A percentile compares a stretch with the other conserved stretches of the same genome.
Conservation (phyloP, 2,888 invertebrate species). For the Pycnomerus fuliginosus region DNA sequence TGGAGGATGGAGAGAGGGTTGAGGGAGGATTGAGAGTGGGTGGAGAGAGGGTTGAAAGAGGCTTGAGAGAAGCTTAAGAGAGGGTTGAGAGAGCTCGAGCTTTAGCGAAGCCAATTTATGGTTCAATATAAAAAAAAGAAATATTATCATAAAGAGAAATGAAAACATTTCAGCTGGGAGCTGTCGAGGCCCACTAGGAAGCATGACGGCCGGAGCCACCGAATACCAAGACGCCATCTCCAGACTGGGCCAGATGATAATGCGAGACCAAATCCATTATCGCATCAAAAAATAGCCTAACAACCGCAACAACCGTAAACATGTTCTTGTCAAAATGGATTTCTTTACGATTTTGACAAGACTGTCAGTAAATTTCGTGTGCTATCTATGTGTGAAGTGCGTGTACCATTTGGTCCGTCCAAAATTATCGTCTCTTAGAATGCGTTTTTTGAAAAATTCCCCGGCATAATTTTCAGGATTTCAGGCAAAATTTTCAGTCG, state of each 20-base stretch:
- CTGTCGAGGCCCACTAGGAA: constrained; percentile 28
- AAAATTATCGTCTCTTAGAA: constrained; percentile 5
- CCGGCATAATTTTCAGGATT: constrained; percentile 1
- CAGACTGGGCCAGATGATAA: constrained; percentile 62
- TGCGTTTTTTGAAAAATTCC: constrained; percentile 1
- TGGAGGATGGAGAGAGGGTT: too few species aligned
- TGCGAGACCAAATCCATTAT: constrained; percentile 59
- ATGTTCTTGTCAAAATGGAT: constrained; percentile 35
- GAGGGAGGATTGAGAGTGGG: too few species aligned
- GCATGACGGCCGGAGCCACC: constrained; percentile 48
- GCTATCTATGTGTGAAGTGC: constrained; percentile 28
- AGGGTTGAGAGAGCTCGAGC: too few species aligned
- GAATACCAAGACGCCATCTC: constrained; percentile 67
- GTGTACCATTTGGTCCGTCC: neutral
- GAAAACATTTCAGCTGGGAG: constrained; percentile 37
- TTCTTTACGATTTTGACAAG: constrained; percentile 40
- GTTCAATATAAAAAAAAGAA: too few species aligned
- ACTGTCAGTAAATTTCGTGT: constrained; percentile 42
- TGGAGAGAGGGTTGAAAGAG: too few species aligned
- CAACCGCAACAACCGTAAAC: neutral
- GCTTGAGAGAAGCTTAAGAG: too few species aligned
- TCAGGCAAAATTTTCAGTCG: constrained; percentile 8
- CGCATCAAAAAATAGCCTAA: constrained; percentile 17
- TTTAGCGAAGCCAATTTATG: too few species aligned
- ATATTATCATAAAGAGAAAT: too few species aligned